Evolutionary conservation across 2,113 vertebrate genomes (phyloP).

Genomic region (Oenanthe oenanthe): DNA sequence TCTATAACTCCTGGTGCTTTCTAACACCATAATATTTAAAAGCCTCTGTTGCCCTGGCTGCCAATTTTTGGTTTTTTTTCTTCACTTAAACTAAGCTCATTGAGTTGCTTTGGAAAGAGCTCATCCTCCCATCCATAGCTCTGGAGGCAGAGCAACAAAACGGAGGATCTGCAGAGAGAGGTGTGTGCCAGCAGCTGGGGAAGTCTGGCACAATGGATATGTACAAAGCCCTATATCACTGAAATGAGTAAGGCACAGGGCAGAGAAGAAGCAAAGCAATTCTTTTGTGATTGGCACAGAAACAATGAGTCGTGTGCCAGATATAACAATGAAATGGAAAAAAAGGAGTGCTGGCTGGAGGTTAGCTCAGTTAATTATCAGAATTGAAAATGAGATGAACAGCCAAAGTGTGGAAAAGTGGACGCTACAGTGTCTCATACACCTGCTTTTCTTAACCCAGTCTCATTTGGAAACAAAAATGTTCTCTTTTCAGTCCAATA

Average conservation of each 20-base stretch:
- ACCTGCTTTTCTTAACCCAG: slow-evolving; percentile 6
- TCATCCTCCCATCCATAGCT: background rate
- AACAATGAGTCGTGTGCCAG: background rate
- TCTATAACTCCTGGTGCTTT: background rate
- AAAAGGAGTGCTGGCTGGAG: background rate
- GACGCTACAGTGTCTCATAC: background rate
- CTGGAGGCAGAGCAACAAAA: background rate
- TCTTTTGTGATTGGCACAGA: background rate
- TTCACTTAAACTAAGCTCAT: background rate
- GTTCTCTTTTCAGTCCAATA: background rate
- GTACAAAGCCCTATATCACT: background rate
- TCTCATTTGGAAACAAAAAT: slow-evolving; percentile 3
- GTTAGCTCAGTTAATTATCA: slow-evolving; percentile 26
- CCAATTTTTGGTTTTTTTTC: background rate
- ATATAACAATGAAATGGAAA: background rate
- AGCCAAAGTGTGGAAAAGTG: background rate
- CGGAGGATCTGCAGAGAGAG: background rate
- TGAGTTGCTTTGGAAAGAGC: slow-evolving; percentile 19
- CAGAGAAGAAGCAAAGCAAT: slow-evolving; percentile 11
- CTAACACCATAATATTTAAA: background rate
- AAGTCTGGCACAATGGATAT: background rate
- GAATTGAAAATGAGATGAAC: background rate
- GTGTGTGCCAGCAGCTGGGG: background rate
- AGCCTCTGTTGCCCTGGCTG: background rate
- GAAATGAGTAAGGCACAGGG: background rate